Conservation (phyloP, 2,113 vertebrate genomes). For the Camelus dromedarius region DNA sequence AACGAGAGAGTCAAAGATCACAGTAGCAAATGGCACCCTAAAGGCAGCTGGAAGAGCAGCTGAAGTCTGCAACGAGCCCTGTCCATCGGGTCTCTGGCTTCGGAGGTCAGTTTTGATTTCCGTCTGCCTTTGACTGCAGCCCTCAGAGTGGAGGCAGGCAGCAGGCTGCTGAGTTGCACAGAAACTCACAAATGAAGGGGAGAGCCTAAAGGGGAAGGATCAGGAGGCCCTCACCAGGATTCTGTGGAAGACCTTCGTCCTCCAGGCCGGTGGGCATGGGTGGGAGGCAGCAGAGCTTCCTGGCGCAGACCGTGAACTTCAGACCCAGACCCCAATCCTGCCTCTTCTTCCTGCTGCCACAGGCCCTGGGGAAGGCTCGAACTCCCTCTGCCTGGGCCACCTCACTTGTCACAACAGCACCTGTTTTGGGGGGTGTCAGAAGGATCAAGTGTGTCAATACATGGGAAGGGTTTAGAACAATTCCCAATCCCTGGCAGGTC, state of each 20-base stretch:
- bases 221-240: not conserved
- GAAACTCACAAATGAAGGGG: not conserved
- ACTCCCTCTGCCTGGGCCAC: not conserved
- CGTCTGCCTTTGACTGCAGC: not conserved
- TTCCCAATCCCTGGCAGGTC: not conserved
- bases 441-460: not conserved
- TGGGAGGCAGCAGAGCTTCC: not conserved
- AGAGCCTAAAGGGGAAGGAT: not conserved
- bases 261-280: rapidly evolving
- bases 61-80: not conserved
- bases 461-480: not conserved
- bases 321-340: not conserved
- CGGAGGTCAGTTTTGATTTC: not conserved
- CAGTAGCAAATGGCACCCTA: not conserved
- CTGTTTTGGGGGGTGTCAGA: too few relatives aligned
- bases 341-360: not conserved
- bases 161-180: not conserved
- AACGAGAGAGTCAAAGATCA: not conserved
- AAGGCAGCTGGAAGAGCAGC: not conserved
- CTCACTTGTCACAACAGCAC: not conserved
- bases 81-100: not conserved
- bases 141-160: not conserved
- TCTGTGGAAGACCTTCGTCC: not conserved
- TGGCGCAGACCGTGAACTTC: not conserved
- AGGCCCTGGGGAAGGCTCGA: not conserved